Conservation (phyloP, 2,113 vertebrate genomes). For the Puffinus mauretanicus region DNA sequence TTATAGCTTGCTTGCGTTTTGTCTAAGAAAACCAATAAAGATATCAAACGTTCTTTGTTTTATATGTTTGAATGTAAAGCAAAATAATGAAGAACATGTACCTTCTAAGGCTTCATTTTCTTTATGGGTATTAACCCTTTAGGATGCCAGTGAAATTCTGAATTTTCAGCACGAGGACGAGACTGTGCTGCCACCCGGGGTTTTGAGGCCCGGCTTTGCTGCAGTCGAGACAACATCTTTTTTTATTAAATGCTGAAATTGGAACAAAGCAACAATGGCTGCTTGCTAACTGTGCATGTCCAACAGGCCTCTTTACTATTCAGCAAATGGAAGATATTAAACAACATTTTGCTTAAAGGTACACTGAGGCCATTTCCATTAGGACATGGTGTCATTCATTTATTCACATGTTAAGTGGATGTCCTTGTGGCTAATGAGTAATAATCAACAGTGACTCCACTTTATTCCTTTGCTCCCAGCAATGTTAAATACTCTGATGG, state of each 20-base stretch:
- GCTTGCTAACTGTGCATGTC: conserved; percentile 78
- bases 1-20: conserved; percentile 61
- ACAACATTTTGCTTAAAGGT: conserved; percentile 85
- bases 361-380: conserved; percentile 80
- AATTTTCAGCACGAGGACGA: background rate
- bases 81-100: conserved; percentile 33
- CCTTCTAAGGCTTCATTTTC: background rate
- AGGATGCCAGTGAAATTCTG: background rate
- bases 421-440: conserved; percentile 88
- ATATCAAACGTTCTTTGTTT: conserved; percentile 65
- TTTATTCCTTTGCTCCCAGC: conserved; percentile 81
- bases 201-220: background rate
- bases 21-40: conserved; percentile 65
- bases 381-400: conserved; percentile 81
- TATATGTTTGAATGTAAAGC: conserved; percentile 51
- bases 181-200: background rate
- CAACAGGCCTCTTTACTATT: conserved; percentile 82
- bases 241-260: conserved; percentile 78
- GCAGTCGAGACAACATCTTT: conserved; percentile 52
- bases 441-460: conserved; percentile 88
- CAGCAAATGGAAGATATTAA: conserved; percentile 86
- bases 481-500: conserved; percentile 79
- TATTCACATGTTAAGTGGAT: conserved; percentile 84
- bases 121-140: conserved; percentile 39
- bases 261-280: conserved; percentile 82